A percentile compares a stretch with the other conserved stretches of the same genome.
Evolutionary conservation across 2,888 invertebrate genomes (phyloP).

Genomic region (Stegophylla sp.): DNA sequence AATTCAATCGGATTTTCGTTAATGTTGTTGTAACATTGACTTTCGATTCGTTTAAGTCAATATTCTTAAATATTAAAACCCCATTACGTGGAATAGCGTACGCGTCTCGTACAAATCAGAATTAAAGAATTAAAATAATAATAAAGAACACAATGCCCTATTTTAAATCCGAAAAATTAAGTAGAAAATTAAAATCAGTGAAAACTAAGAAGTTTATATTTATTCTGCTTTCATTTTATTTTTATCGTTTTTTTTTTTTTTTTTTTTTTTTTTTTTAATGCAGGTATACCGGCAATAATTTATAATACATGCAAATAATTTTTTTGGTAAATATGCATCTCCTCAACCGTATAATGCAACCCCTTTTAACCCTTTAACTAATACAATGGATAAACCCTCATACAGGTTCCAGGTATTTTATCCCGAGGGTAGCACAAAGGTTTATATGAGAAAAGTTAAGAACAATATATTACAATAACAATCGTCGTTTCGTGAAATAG

Average conservation of each 20-base stretch:
- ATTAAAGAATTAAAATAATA: too few relatives aligned
- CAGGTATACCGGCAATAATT: background rate
- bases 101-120: background rate
- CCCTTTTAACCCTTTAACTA: conserved; percentile 43
- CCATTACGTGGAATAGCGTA: too few relatives aligned
- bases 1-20: background rate
- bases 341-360: conserved; percentile 25
- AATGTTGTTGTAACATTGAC: background rate
- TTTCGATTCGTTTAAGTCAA: background rate
- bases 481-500: conserved; percentile 9
- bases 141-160: background rate
- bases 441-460: conserved; percentile 45
- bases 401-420: conserved; percentile 15
- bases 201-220: background rate
- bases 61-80: background rate
- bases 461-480: conserved; percentile 24
- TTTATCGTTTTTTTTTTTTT: too few relatives aligned
- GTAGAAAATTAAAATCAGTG: background rate
- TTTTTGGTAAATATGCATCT: conserved; percentile 42
- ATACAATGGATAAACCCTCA: conserved; percentile 28
- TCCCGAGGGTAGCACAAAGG: conserved; percentile 27
- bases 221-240: background rate
- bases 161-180: background rate
- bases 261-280: too few relatives aligned
- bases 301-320: background rate